Base-by-base conservation (phyloP, 2,113 vertebrate genomes). In the Notiomystis cincta region DNA sequence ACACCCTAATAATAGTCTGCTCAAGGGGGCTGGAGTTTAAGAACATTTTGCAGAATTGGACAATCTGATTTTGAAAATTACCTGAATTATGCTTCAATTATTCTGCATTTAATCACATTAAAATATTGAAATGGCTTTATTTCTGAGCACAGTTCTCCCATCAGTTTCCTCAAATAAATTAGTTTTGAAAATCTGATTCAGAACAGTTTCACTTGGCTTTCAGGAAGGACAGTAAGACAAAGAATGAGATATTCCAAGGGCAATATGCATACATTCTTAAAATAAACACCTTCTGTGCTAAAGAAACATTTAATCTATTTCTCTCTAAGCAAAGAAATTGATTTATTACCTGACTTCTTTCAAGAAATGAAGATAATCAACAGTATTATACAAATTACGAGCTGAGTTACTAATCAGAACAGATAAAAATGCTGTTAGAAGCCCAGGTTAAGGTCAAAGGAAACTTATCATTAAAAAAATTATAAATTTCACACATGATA, bases 61-160 rank as follows among this genome's bases (percentile, higher is more conserved):
- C 38, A 58, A 67, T 10, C 17, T 17, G 37, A 89, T 77, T 57
- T 76, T 60, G 50, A 83, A 81, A 69, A 77, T 93, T 92, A 94
- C 60, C 38, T 31, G 10, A 91, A 93, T 93, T 80, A 76, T 6
- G 8, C 30, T 94, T 93, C 64, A 95, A 95, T 95, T 91, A 93
- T 81, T 96, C 71, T 88, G 42, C 35, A 90, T 92, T 94, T 87
- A 83, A 95, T 84, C 25, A 38, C 77, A 96, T 58, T 92, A 95
- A 95, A 90, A 82, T 87, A 70, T 75, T 78, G 83, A 65, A 95
- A 92, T n/a, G n/a, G n/a, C 66, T 83, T 88, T 83, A 62, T 82
- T 96, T 95, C 62, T 90, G 82, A 95, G 95, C 47, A 64, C 53
- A 73, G 57, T 56, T 76, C 81, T 95, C 72, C 67, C 62, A 84